A percentile compares a stretch with the other conserved stretches of the same genome.
Conservation (phyloP, 1,140 invertebrate genomes). For the Drosophila quadrilineata region DNA sequence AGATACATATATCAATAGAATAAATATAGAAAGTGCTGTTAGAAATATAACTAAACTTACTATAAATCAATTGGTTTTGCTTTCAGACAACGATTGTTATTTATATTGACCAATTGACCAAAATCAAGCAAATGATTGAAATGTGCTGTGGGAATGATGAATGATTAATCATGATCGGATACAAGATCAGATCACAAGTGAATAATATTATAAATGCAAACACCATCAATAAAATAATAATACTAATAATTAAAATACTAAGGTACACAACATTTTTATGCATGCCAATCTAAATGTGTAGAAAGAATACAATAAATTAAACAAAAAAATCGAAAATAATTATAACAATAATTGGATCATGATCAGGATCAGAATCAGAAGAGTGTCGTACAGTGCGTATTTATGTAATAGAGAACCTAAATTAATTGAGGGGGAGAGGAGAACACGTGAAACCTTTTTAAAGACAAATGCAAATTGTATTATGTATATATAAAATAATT, state of each 20-base stretch:
- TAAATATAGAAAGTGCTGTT: slow-evolving; percentile 6
- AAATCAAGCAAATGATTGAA: slow-evolving; percentile 17
- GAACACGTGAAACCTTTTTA: slow-evolving; percentile 54
- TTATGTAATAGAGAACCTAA: slow-evolving; percentile 23
- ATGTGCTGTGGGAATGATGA: slow-evolving; percentile 24
- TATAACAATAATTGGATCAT: slow-evolving; percentile 26
- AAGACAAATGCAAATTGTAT: slow-evolving; percentile 67
- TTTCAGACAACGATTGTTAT: slow-evolving; percentile 20
- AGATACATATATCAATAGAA: neutral
- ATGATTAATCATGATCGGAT: slow-evolving; percentile 2
- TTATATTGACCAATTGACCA: slow-evolving; percentile 28
- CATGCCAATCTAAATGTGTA: slow-evolving; percentile 79
- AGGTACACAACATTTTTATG: slow-evolving; percentile 56
- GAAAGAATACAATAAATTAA: slow-evolving; percentile 53
- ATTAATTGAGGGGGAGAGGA: slow-evolving; percentile 15
- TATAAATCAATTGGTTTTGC: slow-evolving; percentile 2
- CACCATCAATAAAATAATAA: slow-evolving; percentile 23
- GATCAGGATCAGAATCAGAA: neutral
- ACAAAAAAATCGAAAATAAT: neutral
- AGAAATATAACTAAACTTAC: neutral
- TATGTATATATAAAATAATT: too few species aligned
- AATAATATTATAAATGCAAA: neutral
- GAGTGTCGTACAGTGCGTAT: slow-evolving; percentile 12
- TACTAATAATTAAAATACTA: slow-evolving; percentile 38
- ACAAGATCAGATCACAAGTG: neutral